Evolutionary conservation across 1,140 invertebrate genomes (phyloP).

Genomic region (Reticulitermes speratus): DNA sequence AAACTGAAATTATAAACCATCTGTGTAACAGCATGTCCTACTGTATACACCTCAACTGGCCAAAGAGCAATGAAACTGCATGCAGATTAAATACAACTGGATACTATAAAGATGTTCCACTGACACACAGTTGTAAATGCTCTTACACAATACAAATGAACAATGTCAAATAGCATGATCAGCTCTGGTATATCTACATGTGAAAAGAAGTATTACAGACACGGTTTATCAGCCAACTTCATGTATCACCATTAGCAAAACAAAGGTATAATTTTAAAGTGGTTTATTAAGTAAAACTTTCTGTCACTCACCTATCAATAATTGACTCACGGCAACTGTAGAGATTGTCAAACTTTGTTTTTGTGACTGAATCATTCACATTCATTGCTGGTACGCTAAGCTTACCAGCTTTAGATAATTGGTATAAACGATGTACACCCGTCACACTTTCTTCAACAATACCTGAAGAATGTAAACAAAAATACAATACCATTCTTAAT

Average conservation of each 20-base stretch:
- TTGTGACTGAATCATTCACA: conserved; percentile 97
- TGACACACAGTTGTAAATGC: too few relatives aligned
- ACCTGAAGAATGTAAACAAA: conserved; percentile 55
- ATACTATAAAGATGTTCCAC: too few relatives aligned
- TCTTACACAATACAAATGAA: too few relatives aligned
- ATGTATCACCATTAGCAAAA: too few relatives aligned
- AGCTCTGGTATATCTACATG: too few relatives aligned
- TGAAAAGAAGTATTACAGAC: too few relatives aligned
- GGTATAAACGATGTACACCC: conserved; percentile 94
- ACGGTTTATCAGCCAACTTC: too few relatives aligned
- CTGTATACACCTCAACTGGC: neutral
- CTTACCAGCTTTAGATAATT: conserved; percentile 92
- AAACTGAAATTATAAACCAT: conserved; percentile 60
- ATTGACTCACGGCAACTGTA: conserved; percentile 90
- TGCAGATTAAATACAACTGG: too few relatives aligned
- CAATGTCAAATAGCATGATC: too few relatives aligned
- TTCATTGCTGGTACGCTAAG: conserved; percentile 98
- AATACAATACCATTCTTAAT: conserved; percentile 3
- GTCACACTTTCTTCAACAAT: conserved; percentile 98
- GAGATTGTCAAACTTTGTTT: conserved; percentile 98
- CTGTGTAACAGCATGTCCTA: conserved; percentile 27
- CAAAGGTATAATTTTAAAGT: too few relatives aligned
- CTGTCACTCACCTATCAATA: conserved; percentile 70
- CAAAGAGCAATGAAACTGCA: conserved; percentile 12
- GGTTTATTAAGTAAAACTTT: too few relatives aligned